Conservation (phyloP, 2,888 invertebrate species). For the Troilus luridus region DNA sequence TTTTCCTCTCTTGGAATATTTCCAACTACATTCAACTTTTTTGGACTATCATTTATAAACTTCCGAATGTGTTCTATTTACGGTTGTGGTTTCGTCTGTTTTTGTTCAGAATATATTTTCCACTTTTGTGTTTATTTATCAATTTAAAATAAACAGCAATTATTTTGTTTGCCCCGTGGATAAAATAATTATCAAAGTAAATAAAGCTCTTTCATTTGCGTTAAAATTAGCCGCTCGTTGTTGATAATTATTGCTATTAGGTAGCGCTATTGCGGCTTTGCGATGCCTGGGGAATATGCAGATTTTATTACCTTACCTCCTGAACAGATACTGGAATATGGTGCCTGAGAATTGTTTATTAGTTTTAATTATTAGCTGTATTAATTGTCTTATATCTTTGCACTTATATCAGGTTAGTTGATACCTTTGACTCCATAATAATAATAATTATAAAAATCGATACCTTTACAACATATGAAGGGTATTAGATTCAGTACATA, state of each 20-base stretch:
- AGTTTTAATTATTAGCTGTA: not conserved
- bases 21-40: constrained; percentile 14
- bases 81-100: not conserved
- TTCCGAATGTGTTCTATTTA: not conserved
- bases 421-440: too few species aligned
- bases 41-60: not conserved
- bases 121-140: too few species aligned
- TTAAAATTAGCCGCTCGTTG: not conserved
- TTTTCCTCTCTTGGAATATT: not conserved
- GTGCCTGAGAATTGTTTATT: not conserved
- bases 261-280: not conserved
- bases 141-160: too few species aligned
- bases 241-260: not conserved
- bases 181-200: not conserved
- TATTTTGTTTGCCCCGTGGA: too few species aligned
- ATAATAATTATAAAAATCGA: too few species aligned
- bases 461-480: too few species aligned
- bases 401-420: too few species aligned
- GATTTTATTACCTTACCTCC: not conserved
- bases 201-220: not conserved
- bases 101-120: not conserved
- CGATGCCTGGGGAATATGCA: not conserved
- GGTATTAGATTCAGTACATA: too few species aligned
- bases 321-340: not conserved
- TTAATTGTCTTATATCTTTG: not conserved